Evolutionary conservation across 2,888 invertebrate species (phyloP).

Genomic region (Cheiracanthium punctorium): DNA sequence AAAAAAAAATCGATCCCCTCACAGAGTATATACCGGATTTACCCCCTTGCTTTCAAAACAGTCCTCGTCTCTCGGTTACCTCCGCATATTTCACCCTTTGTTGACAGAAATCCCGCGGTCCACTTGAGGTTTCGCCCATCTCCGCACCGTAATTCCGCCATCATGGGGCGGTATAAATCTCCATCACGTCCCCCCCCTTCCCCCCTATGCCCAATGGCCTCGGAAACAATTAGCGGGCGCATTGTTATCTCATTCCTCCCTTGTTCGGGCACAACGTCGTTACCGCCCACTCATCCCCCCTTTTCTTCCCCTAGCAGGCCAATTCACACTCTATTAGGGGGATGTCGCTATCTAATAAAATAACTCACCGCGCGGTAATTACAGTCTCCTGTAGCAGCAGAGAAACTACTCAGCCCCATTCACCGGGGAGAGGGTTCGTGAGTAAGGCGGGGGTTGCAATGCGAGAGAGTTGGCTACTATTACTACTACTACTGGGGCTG

Average conservation of each 20-base stretch:
- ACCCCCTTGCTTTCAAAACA: not conserved
- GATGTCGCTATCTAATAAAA: slow-evolving; percentile 70
- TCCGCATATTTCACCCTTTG: not conserved
- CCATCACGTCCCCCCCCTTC: slow-evolving; percentile 10
- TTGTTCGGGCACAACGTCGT: slow-evolving; percentile 13
- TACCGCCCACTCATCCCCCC: too few species aligned
- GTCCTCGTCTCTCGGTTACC: not conserved
- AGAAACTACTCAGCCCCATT: slow-evolving; percentile 30
- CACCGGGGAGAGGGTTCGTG: slow-evolving; percentile 45
- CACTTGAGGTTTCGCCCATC: slow-evolving; percentile 8
- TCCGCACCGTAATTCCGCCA: slow-evolving; percentile 10
- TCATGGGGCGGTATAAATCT: slow-evolving; percentile 13
- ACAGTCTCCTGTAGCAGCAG: slow-evolving; percentile 64
- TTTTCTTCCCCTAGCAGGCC: slow-evolving; percentile 61
- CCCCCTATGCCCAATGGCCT: slow-evolving; percentile 42
- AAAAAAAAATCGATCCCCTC: too few species aligned
- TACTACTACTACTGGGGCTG: too few species aligned
- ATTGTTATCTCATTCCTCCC: slow-evolving; percentile 68
- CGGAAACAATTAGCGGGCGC: slow-evolving; percentile 69
- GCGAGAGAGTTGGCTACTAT: slow-evolving; percentile 41
- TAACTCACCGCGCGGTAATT: slow-evolving; percentile 69
- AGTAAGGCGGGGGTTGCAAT: slow-evolving; percentile 2
- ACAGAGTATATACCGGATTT: too few species aligned
- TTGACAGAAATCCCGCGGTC: slow-evolving; percentile 13
- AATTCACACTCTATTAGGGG: slow-evolving; percentile 69